Percentiles rank a stretch among this genome's conserved stretches.
Conservation (phyloP, 1,140 invertebrate genomes). For the Cecropterus lyciades region DNA sequence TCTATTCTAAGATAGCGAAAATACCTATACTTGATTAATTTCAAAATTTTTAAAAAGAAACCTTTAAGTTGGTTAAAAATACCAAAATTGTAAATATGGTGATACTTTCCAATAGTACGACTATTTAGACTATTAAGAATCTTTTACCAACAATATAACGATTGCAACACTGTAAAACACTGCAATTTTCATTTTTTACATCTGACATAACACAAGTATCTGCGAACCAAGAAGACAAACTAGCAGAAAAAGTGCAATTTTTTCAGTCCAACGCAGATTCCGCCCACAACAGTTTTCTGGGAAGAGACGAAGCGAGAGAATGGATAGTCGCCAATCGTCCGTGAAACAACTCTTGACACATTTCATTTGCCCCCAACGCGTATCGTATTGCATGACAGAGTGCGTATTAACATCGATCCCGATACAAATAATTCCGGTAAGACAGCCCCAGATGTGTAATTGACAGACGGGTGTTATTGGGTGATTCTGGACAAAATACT, state of each 20-base stretch:
- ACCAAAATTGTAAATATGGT: too few species aligned
- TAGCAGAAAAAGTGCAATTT: not conserved
- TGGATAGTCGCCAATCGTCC: conserved; percentile 59
- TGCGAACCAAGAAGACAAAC: too few species aligned
- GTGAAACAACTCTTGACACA: conserved; percentile 75
- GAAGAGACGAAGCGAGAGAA: conserved; percentile 45
- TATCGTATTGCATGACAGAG: conserved; percentile 56
- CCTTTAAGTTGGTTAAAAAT: too few species aligned
- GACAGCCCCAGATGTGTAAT: conserved; percentile 37
- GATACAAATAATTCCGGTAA: conserved; percentile 46
- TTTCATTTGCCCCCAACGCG: conserved; percentile 68
- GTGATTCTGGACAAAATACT: not conserved
- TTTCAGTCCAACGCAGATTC: conserved; percentile 8
- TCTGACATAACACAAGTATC: too few species aligned
- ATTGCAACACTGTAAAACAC: too few species aligned
- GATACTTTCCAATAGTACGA: too few species aligned
- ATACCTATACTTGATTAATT: too few species aligned
- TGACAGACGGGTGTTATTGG: conserved; percentile 25
- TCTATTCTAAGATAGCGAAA: too few species aligned
- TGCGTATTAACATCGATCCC: conserved; percentile 61
- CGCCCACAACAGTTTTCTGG: conserved; percentile 49
- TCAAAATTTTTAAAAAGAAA: too few species aligned
- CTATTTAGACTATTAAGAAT: too few species aligned
- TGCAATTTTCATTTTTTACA: too few species aligned
- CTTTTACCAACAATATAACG: too few species aligned